Conservation (phyloP, 37 sponge, comb jelly and placozoan genomes). For the Corticium candelabrum region DNA sequence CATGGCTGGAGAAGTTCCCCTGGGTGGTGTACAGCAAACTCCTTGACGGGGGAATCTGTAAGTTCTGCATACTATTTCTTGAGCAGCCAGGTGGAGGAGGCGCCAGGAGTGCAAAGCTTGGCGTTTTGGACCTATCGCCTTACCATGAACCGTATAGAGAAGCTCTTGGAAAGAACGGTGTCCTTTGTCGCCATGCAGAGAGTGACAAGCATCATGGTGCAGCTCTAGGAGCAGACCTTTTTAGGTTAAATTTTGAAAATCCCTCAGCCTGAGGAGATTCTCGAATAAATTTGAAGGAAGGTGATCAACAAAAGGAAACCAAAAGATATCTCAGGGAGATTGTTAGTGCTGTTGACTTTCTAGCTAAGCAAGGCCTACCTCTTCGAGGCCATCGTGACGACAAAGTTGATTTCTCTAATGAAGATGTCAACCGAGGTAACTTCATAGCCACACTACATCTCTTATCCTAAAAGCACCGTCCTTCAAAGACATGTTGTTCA, state of each 20-base stretch:
- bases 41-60: no score
- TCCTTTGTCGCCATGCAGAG: no score
- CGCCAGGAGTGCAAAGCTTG: no score
- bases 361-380: slow-evolving; percentile 32
- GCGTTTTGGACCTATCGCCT: no score
- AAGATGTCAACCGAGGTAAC: slow-evolving; percentile 19
- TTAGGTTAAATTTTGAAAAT: not conserved
- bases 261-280: slow-evolving; percentile 14
- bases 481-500: slow-evolving; percentile 11
- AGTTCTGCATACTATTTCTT: no score
- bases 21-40: no score
- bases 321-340: slow-evolving; percentile 18
- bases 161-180: no score
- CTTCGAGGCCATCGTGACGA: slow-evolving; percentile 35
- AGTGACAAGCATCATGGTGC: no score
- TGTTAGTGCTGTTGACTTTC: slow-evolving; percentile 27
- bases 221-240: no score
- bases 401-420: slow-evolving; percentile 23
- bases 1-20: no score
- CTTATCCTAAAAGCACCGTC: slow-evolving; percentile 8
- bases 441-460: slow-evolving; percentile 29
- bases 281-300: slow-evolving; percentile 7
- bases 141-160: no score
- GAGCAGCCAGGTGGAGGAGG: no score
- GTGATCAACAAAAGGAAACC: slow-evolving; percentile 19